Base-by-base conservation (phyloP, 2,888 invertebrate genomes). In the Amiota communis region DNA sequence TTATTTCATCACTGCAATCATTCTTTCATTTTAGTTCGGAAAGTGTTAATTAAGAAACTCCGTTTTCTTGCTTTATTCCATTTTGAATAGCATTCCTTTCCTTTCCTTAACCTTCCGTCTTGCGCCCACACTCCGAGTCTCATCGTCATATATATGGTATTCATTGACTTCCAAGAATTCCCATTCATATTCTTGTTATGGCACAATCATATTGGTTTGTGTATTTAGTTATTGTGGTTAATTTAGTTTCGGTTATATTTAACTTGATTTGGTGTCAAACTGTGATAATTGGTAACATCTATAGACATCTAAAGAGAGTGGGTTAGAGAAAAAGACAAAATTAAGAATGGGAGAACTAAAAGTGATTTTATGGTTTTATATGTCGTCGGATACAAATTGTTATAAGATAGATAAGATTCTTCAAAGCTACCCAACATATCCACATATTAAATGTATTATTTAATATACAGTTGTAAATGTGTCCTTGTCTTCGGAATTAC, bases 41-140 rank as follows among this genome's bases (percentile, higher is more conserved):
- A 85, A 85, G 85, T 85, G 85, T 85, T 85, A 85, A 85, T 85
- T 85, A 84, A 85, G 79, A 80, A 80, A 77, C 78, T 76, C 77
- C 46, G 74, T 36, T 72, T 63, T 68, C 67, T 70, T 70, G 64
- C 74, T 57, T 61, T 17, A 49, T 72, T 70, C 20, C 4, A 23
- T 46, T 48, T 65, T 36, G 13, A 51, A n/a, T n/a, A 51, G n/a
- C 53, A 51, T n/a, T n/a, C 59, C 11, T 17, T 59, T 59, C 9
- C 17, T 59, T 12, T 15, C 59, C 12, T 23, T 59, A 12, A 17
- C 12, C 12, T 4, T 17, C 59, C 59, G 20, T 20, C 46, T 36
- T 6, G 63, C 46, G 63, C 63, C 20, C 36, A 61, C 61, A 61
- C 61, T 61, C 61, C 17, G 61, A 20, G 9, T 17, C 53, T 53